A percentile compares a stretch with the other conserved stretches of the same genome.
phyloP scores from a whole-genome alignment of 2,797 vertebrate species.

The Columba guinea region DNA sequence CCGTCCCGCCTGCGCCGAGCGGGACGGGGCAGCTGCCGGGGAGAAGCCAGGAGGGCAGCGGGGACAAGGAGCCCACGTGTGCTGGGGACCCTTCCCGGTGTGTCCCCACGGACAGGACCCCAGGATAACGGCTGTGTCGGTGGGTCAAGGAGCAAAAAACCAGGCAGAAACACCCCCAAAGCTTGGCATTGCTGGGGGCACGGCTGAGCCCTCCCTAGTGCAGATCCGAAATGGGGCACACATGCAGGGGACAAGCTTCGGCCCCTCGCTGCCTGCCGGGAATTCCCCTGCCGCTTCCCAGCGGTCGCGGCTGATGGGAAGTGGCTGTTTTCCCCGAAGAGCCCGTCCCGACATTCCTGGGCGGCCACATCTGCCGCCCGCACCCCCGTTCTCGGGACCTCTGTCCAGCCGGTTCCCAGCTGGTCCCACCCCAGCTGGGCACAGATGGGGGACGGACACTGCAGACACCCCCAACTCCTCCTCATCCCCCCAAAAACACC shows the following conservation, averaged over 20 bases:
- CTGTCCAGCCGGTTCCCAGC: rapidly evolving
- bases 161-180: neutral
- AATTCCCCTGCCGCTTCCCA: neutral
- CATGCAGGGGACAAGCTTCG: rapidly evolving
- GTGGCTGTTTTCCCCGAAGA: neutral
- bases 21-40: neutral
- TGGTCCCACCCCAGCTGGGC: rapidly evolving
- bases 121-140: rapidly evolving
- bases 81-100: neutral
- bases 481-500: neutral
- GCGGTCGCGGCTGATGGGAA: neutral
- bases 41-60: neutral
- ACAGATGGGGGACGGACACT: rapidly evolving
- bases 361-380: neutral
- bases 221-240: rapidly evolving
- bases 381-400: neutral
- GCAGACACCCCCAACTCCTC: neutral
- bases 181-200: neutral
- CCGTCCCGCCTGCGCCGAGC: rapidly evolving
- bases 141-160: neutral
- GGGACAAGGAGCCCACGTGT: neutral
- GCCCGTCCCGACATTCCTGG: neutral
- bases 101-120: rapidly evolving
- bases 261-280: rapidly evolving
- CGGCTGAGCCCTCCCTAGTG: neutral